phyloP scores from a whole-genome alignment of 2,888 invertebrate genomes.

The Incurvaria masculella region DNA sequence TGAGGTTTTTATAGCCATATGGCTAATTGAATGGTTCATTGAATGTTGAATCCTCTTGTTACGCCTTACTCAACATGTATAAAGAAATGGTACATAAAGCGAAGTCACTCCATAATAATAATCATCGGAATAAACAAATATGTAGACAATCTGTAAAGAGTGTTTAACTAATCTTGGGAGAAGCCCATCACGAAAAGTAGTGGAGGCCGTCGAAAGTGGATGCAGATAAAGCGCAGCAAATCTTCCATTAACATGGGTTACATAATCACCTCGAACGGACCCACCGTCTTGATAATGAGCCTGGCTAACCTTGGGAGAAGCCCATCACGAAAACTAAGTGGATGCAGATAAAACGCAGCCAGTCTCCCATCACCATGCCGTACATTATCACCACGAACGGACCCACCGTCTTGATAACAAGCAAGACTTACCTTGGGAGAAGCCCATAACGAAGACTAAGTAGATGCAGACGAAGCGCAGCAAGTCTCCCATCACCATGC shows the following conservation, averaged over 20 bases:
- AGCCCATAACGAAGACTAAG: conserved; percentile 94
- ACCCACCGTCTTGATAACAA: conserved; percentile 96
- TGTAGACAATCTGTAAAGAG: not conserved
- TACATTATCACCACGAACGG: conserved; percentile 99
- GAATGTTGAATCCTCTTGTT: too few relatives aligned
- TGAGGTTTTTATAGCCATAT: too few relatives aligned
- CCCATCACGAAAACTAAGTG: conserved; percentile 97
- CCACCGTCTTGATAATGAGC: conserved; percentile 31
- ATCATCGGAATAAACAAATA: too few relatives aligned
- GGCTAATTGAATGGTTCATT: too few relatives aligned
- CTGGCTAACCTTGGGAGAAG: conserved; percentile 86
- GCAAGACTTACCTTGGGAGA: conserved; percentile 79
- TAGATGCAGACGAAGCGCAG: conserved; percentile 96
- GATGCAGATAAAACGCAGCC: conserved; percentile 92
- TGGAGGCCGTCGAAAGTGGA: too few relatives aligned
- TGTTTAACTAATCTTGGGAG: conserved; percentile 75
- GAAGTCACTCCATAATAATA: too few relatives aligned
- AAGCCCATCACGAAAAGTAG: conserved; percentile 97
- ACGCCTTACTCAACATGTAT: too few relatives aligned
- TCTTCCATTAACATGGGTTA: conserved; percentile 98
- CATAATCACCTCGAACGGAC: conserved; percentile 99
- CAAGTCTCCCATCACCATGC: conserved; percentile 96
- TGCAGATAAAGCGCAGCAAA: conserved; percentile 90
- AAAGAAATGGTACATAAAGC: too few relatives aligned
- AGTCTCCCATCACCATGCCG: conserved; percentile 96